These are phyloP conservation scores for Crypturellus undulatus DNA, from an alignment of 2,113 vertebrate species.

Conservation along the genomic window DNA sequence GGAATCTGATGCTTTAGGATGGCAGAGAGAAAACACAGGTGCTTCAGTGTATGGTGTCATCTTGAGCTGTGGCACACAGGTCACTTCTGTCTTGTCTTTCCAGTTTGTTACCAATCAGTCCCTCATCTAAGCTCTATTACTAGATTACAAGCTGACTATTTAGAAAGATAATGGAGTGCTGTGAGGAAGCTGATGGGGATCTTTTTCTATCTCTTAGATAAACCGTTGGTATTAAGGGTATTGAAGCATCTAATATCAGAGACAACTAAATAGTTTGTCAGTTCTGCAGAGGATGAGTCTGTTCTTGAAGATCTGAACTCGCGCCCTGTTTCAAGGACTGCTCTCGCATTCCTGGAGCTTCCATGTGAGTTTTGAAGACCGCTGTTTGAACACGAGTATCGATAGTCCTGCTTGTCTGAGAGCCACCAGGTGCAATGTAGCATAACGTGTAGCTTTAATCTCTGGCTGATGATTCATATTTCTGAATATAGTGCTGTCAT, in stretches of 20 bases:
- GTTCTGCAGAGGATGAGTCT: neutral
- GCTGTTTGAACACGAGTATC: neutral
- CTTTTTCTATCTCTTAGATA: neutral
- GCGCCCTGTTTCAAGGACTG: rapidly evolving
- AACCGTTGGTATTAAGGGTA: neutral
- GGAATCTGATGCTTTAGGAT: neutral
- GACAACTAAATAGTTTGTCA: neutral
- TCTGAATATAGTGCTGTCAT: rapidly evolving
- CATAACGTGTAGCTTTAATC: neutral
- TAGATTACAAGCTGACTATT: neutral
- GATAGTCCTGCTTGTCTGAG: neutral
- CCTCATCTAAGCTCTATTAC: neutral
- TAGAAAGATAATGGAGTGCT: neutral
- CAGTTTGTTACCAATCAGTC: neutral
- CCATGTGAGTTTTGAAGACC: neutral
- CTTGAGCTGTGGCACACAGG: neutral
- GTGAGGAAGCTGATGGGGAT: neutral
- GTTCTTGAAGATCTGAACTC: neutral
- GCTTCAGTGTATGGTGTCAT: neutral
- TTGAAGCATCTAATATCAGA: neutral
- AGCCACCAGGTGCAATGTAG: neutral
- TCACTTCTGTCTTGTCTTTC: neutral
- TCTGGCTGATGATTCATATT: neutral
- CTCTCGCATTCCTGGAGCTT: neutral
- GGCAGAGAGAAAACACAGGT: neutral